Evolutionary conservation across 2,113 vertebrate genomes (phyloP).

Genomic region (Serilophus lunatus): DNA sequence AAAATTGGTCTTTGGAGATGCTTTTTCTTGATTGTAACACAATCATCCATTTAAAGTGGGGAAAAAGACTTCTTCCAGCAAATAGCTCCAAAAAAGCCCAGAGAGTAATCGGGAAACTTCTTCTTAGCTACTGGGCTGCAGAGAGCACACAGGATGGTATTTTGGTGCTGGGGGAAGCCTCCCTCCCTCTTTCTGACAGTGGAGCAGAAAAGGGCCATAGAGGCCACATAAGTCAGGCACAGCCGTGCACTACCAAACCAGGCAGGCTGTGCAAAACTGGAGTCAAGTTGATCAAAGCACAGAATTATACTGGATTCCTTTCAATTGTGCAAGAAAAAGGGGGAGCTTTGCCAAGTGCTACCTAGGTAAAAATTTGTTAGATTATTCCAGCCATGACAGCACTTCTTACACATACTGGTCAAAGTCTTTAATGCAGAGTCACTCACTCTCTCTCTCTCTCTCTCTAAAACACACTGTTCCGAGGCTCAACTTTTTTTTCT

Average conservation of each 20-base stretch:
- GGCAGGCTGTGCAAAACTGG: slow-evolving; percentile 67
- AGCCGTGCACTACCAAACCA: slow-evolving; percentile 66
- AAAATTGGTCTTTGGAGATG: slow-evolving; percentile 90
- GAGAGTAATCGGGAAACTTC: slow-evolving; percentile 62
- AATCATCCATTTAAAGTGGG: slow-evolving; percentile 87
- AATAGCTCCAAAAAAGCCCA: slow-evolving; percentile 70
- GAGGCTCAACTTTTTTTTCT: slow-evolving; percentile 74
- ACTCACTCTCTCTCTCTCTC: slow-evolving; percentile 59
- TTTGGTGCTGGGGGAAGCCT: slow-evolving; percentile 76
- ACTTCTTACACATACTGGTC: slow-evolving; percentile 72
- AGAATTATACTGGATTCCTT: slow-evolving; percentile 53
- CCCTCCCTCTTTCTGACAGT: slow-evolving; percentile 79
- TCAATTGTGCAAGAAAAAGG: slow-evolving; percentile 59
- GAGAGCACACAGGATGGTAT: slow-evolving; percentile 68
- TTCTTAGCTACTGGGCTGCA: slow-evolving; percentile 75
- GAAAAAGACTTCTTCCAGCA: slow-evolving; percentile 70
- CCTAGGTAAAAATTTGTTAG: slow-evolving; percentile 70
- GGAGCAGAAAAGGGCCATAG: slow-evolving; percentile 82
- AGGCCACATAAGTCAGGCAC: slow-evolving; percentile 80
- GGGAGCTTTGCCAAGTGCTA: slow-evolving; percentile 65
- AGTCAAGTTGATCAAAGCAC: slow-evolving; percentile 55
- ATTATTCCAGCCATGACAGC: slow-evolving; percentile 71
- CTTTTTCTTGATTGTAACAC: slow-evolving; percentile 88
- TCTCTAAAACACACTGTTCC: slow-evolving; percentile 64
- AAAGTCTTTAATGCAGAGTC: slow-evolving; percentile 72